Conservation (phyloP, 2,113 vertebrate genomes). For the Brachypteracias leptosomus region DNA sequence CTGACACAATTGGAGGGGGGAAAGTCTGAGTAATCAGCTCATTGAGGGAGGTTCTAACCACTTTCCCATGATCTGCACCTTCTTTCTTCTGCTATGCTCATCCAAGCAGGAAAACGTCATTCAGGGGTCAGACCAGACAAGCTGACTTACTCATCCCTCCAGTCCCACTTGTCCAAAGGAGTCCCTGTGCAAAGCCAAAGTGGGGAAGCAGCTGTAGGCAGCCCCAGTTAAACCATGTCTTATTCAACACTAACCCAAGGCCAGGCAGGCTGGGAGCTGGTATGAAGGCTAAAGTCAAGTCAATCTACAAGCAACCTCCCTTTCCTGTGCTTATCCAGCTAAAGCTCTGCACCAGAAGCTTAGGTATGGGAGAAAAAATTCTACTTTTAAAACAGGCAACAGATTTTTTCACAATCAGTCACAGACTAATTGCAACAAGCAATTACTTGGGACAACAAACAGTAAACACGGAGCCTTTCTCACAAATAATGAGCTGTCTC, state of each 20-base stretch:
- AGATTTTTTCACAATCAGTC: background rate
- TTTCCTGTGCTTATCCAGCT: background rate
- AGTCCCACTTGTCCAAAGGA: background rate
- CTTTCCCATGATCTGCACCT: conserved; percentile 47
- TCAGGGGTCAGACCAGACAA: background rate
- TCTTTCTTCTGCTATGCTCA: background rate
- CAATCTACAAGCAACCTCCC: background rate
- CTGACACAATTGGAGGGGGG: conserved; percentile 38
- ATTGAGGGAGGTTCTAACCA: background rate
- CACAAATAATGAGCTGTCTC: background rate
- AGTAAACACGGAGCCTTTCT: background rate
- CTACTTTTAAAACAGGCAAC: background rate
- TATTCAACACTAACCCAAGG: fast-evolving
- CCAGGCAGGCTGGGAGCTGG: background rate
- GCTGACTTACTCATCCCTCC: background rate
- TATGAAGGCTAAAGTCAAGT: background rate
- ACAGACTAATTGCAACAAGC: background rate
- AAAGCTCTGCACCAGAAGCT: background rate
- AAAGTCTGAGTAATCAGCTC: conserved; percentile 46
- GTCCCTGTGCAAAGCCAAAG: fast-evolving
- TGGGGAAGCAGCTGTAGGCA: background rate
- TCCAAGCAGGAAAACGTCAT: conserved; percentile 9
- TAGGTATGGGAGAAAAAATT: background rate
- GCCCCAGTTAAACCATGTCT: background rate
- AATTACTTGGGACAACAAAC: background rate